Percentiles rank a stretch among this genome's conserved stretches.
Evolutionary conservation across 2,888 invertebrate genomes (phyloP).

Genomic region (Lycophotia porphyrea): DNA sequence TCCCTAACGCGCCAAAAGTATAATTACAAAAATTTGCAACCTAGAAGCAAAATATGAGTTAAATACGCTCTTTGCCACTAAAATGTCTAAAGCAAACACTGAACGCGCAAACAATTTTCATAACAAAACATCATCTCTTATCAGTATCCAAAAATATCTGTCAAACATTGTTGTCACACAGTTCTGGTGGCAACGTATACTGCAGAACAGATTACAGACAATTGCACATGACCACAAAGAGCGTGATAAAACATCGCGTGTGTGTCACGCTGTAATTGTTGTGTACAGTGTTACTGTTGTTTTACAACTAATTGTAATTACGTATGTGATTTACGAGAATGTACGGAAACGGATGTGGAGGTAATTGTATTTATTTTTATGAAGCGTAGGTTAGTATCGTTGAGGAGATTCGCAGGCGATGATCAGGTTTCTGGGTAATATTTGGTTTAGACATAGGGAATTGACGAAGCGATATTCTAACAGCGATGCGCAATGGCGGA

Average conservation of each 20-base stretch:
- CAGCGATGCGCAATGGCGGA: background rate
- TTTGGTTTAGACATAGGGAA: background rate
- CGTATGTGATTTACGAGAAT: constrained; percentile 36
- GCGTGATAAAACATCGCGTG: constrained; percentile 45
- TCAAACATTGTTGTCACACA: constrained; percentile 45
- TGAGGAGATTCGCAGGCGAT: background rate
- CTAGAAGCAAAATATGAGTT: background rate
- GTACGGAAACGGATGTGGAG: constrained; percentile 25
- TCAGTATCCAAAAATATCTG: constrained; percentile 47
- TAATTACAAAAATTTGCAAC: too few relatives aligned
- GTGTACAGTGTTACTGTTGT: constrained; percentile 33
- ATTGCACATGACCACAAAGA: constrained; percentile 33
- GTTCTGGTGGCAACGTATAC: constrained; percentile 11
- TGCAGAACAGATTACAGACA: constrained; percentile 34
- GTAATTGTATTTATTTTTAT: background rate
- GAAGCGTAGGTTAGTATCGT: background rate
- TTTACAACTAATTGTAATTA: constrained; percentile 45
- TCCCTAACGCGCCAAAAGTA: too few relatives aligned
- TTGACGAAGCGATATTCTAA: background rate
- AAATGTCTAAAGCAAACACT: background rate
- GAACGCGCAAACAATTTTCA: constrained; percentile 8
- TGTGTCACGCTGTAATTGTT: constrained; percentile 35
- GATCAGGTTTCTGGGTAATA: background rate
- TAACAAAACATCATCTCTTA: constrained; percentile 39
- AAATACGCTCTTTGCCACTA: background rate